These are phyloP conservation scores for Astropecten irregularis DNA, from an alignment of 53 echinoderm and acorn worm species.

Conservation along the genomic window DNA sequence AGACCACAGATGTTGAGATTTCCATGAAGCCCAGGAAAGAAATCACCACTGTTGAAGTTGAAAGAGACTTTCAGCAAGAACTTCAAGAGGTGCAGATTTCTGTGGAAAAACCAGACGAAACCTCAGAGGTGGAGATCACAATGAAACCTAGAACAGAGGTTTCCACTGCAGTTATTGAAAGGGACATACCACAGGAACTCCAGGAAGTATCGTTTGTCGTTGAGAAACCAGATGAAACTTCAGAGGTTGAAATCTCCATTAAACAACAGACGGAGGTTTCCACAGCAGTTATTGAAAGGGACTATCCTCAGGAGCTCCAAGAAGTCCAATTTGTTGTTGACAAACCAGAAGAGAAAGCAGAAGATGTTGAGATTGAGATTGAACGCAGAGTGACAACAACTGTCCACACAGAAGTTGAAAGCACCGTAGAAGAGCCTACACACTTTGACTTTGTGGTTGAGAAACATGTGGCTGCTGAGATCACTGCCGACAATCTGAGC, in stretches of 20 bases:
- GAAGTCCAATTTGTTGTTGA: slow-evolving; percentile 32
- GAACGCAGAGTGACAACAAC: slow-evolving; percentile 56
- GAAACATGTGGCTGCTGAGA: slow-evolving; percentile 37
- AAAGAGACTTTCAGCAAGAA: slow-evolving; percentile 3
- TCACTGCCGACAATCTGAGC: slow-evolving; percentile 45
- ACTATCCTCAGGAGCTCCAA: slow-evolving; percentile 31
- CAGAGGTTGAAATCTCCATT: slow-evolving; percentile 18
- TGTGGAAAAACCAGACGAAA: slow-evolving; percentile 46
- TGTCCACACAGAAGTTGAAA: slow-evolving; percentile 57
- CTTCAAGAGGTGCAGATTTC: slow-evolving; percentile 49
- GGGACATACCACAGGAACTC: slow-evolving; percentile 45
- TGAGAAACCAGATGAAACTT: slow-evolving; percentile 48
- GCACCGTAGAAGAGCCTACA: slow-evolving; percentile 14
- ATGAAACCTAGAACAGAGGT: slow-evolving; percentile 57
- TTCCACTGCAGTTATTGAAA: slow-evolving; percentile 30
- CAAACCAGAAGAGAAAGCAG: slow-evolving; percentile 6
- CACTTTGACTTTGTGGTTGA: slow-evolving; percentile 32
- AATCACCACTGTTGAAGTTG: slow-evolving; percentile 4
- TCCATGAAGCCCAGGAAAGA: slow-evolving; percentile 40
- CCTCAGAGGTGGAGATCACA: slow-evolving; percentile 63
- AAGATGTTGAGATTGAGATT: slow-evolving; percentile 60
- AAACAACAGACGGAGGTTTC: slow-evolving; percentile 17
- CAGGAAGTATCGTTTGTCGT: slow-evolving; percentile 56
- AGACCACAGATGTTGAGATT: slow-evolving; percentile 55
- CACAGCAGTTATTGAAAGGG: not conserved